Conservation (phyloP, 2,797 vertebrate genomes). For the Acrossocheilus fasciatus region DNA sequence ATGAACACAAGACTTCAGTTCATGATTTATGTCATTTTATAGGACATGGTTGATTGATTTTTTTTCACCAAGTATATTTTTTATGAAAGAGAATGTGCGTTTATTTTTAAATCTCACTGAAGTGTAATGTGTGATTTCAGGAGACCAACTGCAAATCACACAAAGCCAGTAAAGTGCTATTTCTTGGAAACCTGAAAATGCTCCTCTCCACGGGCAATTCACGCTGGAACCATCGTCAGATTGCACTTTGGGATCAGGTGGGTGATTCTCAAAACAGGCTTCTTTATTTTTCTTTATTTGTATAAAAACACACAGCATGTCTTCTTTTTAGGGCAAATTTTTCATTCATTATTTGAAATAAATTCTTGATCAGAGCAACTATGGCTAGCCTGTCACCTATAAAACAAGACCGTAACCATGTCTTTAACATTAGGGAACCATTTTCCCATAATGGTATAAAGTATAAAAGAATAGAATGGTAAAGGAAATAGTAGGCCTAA, state of each 20-base stretch:
- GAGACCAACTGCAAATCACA: slow-evolving; percentile 86
- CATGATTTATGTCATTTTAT: not conserved
- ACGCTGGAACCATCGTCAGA: slow-evolving; percentile 87
- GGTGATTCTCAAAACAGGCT: slow-evolving; percentile 41
- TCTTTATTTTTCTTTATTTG: slow-evolving; percentile 7
- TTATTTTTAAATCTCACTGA: slow-evolving; percentile 4
- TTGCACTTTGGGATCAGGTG: slow-evolving; percentile 89
- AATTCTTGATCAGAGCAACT: not conserved
- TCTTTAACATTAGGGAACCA: not conserved
- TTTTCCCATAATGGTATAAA: not conserved
- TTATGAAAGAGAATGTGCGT: not conserved
- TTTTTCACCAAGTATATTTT: not conserved
- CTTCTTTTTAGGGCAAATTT: not conserved
- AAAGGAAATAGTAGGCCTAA: not conserved
- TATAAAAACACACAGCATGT: not conserved
- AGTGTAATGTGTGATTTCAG: slow-evolving; percentile 65
- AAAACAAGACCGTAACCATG: not conserved
- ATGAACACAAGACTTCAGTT: not conserved
- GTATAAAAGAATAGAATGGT: not conserved
- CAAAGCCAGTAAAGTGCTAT: slow-evolving; percentile 84
- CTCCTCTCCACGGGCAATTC: slow-evolving; percentile 86
- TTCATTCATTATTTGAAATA: not conserved
- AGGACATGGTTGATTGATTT: not conserved
- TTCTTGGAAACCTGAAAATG: slow-evolving; percentile 85
- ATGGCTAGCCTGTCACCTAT: not conserved